Evolutionary conservation across 2,888 invertebrate genomes (phyloP), one percentile per base, ranked within the genome.

Genomic region (Oithona nana): DNA sequence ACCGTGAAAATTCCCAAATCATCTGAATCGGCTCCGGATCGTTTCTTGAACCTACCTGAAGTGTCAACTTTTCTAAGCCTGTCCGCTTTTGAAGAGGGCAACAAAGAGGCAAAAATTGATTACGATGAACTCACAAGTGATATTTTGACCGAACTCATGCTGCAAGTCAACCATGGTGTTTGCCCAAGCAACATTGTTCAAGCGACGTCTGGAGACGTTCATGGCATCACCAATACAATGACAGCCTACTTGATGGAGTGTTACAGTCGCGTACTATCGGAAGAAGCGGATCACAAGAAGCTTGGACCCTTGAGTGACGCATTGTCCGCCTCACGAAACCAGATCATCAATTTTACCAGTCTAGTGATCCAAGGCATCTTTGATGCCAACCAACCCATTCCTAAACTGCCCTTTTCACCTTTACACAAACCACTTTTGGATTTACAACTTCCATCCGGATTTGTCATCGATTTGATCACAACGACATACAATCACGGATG

Each of bases 221-320:
- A 20, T 26, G 26, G 54, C 26, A 16, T 54, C 2, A 20, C 16
- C 31, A 65, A 55, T 11, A 22, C 50, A n/a, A 68, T 73, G 69
- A 64, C 73, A 13, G 69, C 68, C 57, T 82, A 81, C 69, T 71
- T 82, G 63, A 73, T 80, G 68, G 80, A 81, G 66, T 79, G 78
- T 70, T 87, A 86, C 71, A 80, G 81, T 49, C 78, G 84, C 68
- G 82, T 85, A 20, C n/a, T n/a, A n/a, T n/a, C n/a, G n/a, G 79
- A 81, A 48, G 71, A 80, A 0, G 86, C 86, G 71, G 86, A 86
- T 70, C 79, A 84, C 70, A 82, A 86, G 24, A 86, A 85, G 76
- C 78, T 78, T 29, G 83, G 83, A 1, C 84, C 85, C 4, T 71
- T 86, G 65, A 83, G 82, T 69, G 81, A 81, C 66, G 74, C 85